A percentile compares a stretch with the other conserved stretches of the same genome.
Evolutionary conservation across 2,888 invertebrate species (phyloP).

Genomic region (Eupithecia centaureata): DNA sequence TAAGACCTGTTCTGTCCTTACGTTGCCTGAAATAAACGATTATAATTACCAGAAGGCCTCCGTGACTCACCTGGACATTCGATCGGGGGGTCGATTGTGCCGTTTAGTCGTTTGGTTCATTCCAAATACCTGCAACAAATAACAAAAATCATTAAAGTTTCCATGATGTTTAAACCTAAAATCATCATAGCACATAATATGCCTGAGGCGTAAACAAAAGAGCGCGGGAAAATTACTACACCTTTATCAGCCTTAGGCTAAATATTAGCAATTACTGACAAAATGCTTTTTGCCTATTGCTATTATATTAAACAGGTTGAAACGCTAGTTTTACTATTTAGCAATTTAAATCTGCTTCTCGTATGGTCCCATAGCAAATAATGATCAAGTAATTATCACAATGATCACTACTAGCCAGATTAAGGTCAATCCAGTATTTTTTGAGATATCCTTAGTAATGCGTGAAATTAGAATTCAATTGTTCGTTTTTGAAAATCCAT

Average conservation of each 20-base stretch:
- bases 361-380: too few species aligned
- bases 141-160: constrained; percentile 14
- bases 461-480: too few species aligned
- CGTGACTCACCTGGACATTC: constrained; percentile 68
- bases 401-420: too few species aligned
- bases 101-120: constrained; percentile 70
- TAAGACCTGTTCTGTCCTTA: too few species aligned
- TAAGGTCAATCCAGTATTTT: too few species aligned
- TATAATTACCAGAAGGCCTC: too few species aligned
- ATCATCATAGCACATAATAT: background rate
- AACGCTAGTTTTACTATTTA: too few species aligned
- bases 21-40: too few species aligned
- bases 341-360: too few species aligned
- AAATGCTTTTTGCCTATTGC: background rate
- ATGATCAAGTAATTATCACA: too few species aligned
- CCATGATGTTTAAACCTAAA: background rate
- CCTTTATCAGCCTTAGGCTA: constrained; percentile 12
- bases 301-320: background rate
- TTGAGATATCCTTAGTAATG: too few species aligned
- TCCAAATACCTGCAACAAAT: constrained; percentile 76
- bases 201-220: constrained; percentile 1
- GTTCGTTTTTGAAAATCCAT: too few species aligned
- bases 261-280: constrained; percentile 15
- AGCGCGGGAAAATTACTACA: constrained; percentile 20
- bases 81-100: constrained; percentile 71